Evolutionary conservation across 2,888 invertebrate species (phyloP).

Genomic region (Callyntrura sp.): DNA sequence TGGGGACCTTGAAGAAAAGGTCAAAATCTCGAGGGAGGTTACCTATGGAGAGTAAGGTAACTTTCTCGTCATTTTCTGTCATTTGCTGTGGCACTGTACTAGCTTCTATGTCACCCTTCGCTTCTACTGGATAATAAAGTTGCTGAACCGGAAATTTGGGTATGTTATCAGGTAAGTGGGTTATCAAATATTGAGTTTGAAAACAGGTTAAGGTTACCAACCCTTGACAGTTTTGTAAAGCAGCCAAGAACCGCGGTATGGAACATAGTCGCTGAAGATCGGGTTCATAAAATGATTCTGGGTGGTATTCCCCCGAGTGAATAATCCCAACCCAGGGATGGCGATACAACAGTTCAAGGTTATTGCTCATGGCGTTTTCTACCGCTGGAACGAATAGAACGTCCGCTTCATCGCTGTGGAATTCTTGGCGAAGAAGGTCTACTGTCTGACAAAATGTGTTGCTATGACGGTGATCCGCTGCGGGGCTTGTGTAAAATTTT

Average conservation of each 20-base stretch:
- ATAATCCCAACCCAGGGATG: constrained; percentile 79
- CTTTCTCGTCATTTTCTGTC: constrained; percentile 15
- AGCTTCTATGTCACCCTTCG: not conserved
- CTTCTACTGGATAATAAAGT: constrained; percentile 62
- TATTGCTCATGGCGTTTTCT: constrained; percentile 74
- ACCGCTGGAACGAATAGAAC: constrained; percentile 77
- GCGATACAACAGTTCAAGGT: constrained; percentile 56
- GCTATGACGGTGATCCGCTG: constrained; percentile 77
- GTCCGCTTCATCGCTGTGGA: constrained; percentile 52
- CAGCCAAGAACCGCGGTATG: constrained; percentile 1
- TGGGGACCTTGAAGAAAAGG: constrained; percentile 59
- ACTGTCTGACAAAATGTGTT: constrained; percentile 74
- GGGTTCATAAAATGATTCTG: constrained; percentile 75
- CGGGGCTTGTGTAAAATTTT: constrained; percentile 66
- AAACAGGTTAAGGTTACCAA: constrained; percentile 73
- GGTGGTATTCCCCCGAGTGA: constrained; percentile 72
- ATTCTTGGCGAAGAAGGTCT: not conserved
- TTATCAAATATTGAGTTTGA: constrained; percentile 70
- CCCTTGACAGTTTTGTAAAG: constrained; percentile 73
- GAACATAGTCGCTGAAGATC: constrained; percentile 75
- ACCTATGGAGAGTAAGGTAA: constrained; percentile 62
- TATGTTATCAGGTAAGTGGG: constrained; percentile 51
- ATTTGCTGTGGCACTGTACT: constrained; percentile 43
- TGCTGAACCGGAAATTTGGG: constrained; percentile 69
- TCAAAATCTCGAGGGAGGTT: constrained; percentile 78